Evolutionary conservation across 2,113 vertebrate species (phyloP).

Genomic region (Perca schrenkii): DNA sequence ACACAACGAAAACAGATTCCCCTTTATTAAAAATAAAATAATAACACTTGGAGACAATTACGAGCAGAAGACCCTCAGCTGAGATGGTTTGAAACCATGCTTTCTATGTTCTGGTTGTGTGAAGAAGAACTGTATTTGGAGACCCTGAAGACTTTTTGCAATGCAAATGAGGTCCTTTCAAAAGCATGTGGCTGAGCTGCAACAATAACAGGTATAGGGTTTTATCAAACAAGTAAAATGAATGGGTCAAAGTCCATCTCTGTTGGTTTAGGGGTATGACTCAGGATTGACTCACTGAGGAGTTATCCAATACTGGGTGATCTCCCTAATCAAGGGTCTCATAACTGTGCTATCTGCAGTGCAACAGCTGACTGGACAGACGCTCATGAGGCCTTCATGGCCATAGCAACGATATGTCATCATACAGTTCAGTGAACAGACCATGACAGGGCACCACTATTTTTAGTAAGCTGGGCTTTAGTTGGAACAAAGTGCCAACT

Average conservation of each 20-base stretch:
- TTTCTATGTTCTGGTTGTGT: not conserved
- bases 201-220: not conserved
- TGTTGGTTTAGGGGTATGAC: not conserved
- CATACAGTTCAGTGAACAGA: constrained; percentile 53
- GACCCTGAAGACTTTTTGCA: not conserved
- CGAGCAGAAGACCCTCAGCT: not conserved
- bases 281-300: not conserved
- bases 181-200: not conserved
- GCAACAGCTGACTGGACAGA: constrained; percentile 51
- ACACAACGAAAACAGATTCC: not conserved
- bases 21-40: not conserved
- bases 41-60: not conserved
- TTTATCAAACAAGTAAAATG: not conserved
- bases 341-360: constrained; percentile 15
- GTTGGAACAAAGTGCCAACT: not conserved
- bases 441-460: constrained; percentile 70
- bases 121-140: not conserved
- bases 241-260: not conserved
- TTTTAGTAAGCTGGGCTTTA: constrained; percentile 81
- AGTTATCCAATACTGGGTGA: not conserved
- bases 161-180: not conserved
- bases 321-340: not conserved
- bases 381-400: constrained; percentile 59
- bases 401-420: constrained; percentile 74
- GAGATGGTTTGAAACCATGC: not conserved